Percentiles rank a stretch among this genome's conserved stretches.
phyloP scores from a whole-genome alignment of 1,140 invertebrate species.

The Mercenaria mercenaria region DNA sequence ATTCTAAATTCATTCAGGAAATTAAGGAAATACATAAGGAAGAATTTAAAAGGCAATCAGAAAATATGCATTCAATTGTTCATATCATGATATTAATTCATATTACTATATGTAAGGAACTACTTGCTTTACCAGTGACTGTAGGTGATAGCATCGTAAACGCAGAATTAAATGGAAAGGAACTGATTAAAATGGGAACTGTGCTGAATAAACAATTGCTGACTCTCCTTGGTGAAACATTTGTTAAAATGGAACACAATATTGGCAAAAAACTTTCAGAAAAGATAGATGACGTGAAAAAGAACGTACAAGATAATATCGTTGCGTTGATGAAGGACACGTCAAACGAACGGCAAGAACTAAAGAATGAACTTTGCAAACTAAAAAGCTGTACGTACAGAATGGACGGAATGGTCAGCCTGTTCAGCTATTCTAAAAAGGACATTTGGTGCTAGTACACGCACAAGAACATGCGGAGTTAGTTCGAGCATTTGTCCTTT shows the following conservation, averaged over 20 bases:
- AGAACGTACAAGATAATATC: neutral
- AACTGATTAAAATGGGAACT: no score
- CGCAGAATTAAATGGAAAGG: no score
- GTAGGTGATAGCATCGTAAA: no score
- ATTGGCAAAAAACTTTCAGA: neutral
- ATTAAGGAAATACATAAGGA: no score
- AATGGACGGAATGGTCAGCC: neutral
- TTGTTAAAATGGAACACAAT: neutral
- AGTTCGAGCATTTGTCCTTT: neutral
- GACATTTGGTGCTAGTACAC: neutral
- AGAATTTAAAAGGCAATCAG: no score
- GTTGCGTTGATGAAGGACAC: neutral
- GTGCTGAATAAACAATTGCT: neutral
- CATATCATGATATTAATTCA: no score
- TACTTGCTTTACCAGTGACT: no score
- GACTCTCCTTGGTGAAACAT: neutral
- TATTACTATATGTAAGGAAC: no score
- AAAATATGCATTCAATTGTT: no score
- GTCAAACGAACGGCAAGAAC: no score
- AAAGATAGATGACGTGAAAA: neutral
- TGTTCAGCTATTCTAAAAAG: neutral
- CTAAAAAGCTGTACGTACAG: neutral
- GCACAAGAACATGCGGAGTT: neutral
- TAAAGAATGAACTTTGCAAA: neutral
- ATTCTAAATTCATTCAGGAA: no score